Base-by-base conservation (phyloP, 2,888 invertebrate genomes). In the Noctua pronuba region DNA sequence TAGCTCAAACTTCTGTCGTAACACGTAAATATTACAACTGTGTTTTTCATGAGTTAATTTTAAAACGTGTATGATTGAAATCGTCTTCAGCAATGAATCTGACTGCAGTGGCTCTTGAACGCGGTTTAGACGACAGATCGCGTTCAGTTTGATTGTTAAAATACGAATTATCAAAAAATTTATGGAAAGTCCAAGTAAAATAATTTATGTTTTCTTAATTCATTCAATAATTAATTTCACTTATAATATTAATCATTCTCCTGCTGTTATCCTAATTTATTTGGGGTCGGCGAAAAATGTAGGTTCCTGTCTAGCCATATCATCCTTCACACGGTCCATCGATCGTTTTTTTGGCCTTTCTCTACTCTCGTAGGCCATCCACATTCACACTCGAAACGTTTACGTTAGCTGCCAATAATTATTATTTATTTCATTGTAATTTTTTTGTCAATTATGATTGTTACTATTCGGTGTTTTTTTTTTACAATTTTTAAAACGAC, bases 1-100 rank as follows among this genome's bases (percentile, higher is more conserved):
- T 73, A 84, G 62, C 66, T 24, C 24, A 58, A 52, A 60, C 60
- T 58, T 58, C 35, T 41, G 35, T 55, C 46, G 52, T 60, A 66
- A 52, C 31, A 35, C 49, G 55, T 65, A 35, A 73, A 31, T 58
- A 71, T 35, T 79, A 49, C n/a, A n/a, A 41, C n/a, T 71, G 24
- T 16, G 5, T 18, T 24, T 41, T 28, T 28, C 31, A 62, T 62
- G 5, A 62, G 16, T n/a, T 8, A 44, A 69, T 35, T 44, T 28
- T n/a, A 21, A 44, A 41, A 13, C 28, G 7, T 64, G 38, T 49
- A 21, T 38, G 24, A 58, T 13, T 28, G 18, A 28, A 38, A 38
- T 71, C 24, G 16, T 69, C 0, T 60, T 31, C 18, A 31, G 18
- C 3, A 31, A 31, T 60, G 31, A 31, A 31, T 8, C 31, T 31